Conservation (phyloP, 2,797 vertebrate species). For the Thamnophis elegans region DNA sequence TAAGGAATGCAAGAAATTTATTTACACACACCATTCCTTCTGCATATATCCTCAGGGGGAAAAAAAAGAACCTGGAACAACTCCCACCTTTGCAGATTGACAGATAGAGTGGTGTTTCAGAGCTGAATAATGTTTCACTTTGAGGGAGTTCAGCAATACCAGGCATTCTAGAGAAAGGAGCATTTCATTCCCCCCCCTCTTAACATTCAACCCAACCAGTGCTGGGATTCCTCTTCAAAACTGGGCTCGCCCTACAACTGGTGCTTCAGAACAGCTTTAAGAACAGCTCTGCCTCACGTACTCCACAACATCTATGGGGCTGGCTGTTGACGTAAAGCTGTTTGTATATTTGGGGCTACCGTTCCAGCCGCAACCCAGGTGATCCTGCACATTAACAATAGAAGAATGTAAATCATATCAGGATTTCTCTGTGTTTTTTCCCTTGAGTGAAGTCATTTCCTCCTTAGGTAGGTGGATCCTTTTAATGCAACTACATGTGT, state of each 20-base stretch:
- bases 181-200: neutral
- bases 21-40: neutral
- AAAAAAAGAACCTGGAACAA: conserved; percentile 34
- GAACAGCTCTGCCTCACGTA: conserved; percentile 6
- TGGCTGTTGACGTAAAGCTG: neutral
- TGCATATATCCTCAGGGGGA: conserved; percentile 1
- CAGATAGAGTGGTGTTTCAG: neutral
- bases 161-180: neutral
- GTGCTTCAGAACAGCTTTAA: neutral
- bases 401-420: neutral
- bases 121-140: neutral
- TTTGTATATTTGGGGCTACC: neutral
- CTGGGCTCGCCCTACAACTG: neutral
- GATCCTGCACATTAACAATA: neutral
- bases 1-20: conserved; percentile 4
- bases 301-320: neutral
- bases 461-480: neutral
- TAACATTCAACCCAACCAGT: neutral
- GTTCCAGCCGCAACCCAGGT: neutral
- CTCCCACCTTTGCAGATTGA: neutral
- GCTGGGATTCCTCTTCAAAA: neutral
- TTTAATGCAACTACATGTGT: neutral
- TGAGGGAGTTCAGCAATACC: neutral
- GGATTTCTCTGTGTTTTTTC: neutral
- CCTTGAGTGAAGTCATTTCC: neutral